These are phyloP conservation scores for Eublepharis macularius DNA, from an alignment of 2,113 vertebrate species.

Conservation along the genomic window DNA sequence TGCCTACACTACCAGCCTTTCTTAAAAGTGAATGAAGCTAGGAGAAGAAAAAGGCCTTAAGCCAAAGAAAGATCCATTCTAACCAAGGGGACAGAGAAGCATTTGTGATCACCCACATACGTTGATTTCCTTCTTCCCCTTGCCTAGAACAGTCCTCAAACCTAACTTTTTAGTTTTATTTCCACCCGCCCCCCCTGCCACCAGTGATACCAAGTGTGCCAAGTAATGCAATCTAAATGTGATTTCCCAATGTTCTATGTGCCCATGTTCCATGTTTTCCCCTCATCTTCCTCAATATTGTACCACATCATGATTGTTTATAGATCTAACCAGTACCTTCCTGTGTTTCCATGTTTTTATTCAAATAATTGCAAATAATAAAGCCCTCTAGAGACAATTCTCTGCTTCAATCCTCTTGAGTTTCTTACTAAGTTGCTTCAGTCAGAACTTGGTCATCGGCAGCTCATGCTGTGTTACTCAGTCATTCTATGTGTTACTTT, in stretches of 20 bases:
- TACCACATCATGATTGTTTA: not conserved
- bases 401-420: too few species aligned
- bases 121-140: not conserved
- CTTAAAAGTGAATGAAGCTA: not conserved
- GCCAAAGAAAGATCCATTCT: not conserved
- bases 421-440: too few species aligned
- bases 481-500: not conserved
- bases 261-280: not conserved
- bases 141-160: not conserved
- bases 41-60: not conserved
- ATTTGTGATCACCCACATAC: too few species aligned
- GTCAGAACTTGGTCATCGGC: not conserved
- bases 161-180: not conserved
- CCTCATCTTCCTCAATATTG: not conserved
- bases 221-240: not conserved
- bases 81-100: not conserved
- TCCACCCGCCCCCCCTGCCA: too few species aligned
- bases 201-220: too few species aligned
- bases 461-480: not conserved
- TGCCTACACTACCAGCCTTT: not conserved
- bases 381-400: too few species aligned
- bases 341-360: too few species aligned
- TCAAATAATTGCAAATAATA: too few species aligned
- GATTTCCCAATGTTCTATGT: not conserved
- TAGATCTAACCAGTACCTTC: too few species aligned